These are phyloP conservation scores for Oscheius sp. DNA, from an alignment of 2,888 invertebrate genomes.

Conservation along the genomic window DNA sequence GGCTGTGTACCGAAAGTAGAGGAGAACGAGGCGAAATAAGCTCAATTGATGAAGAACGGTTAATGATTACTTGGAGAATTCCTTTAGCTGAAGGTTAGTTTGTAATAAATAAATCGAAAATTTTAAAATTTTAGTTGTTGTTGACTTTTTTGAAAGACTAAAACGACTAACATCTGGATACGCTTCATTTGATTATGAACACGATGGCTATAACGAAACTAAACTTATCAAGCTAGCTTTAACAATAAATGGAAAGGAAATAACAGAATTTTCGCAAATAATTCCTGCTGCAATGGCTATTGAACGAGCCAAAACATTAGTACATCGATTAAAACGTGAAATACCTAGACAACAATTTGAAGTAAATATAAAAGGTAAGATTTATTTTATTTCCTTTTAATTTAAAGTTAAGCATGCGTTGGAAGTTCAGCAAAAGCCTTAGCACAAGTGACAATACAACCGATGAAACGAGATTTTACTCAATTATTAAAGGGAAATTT, in stretches of 20 bases:
- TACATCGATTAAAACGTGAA: conserved; percentile 64
- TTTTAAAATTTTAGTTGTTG: conserved; percentile 80
- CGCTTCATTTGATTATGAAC: conserved; percentile 92
- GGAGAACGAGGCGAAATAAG: conserved; percentile 68
- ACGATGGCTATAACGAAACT: conserved; percentile 84
- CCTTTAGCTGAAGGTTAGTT: conserved; percentile 83
- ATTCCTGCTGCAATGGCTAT: conserved; percentile 61
- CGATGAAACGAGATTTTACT: conserved; percentile 68
- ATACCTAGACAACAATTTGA: conserved; percentile 71
- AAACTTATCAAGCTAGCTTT: conserved; percentile 85
- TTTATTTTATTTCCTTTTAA: background rate
- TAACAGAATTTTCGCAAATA: conserved; percentile 68
- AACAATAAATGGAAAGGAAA: conserved; percentile 79
- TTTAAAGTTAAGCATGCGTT: conserved; percentile 43
- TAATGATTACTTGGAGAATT: conserved; percentile 85
- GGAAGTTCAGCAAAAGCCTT: conserved; percentile 66
- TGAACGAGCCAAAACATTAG: conserved; percentile 61
- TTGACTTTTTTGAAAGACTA: conserved; percentile 89
- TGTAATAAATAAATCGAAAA: background rate
- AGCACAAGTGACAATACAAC: conserved; percentile 60
- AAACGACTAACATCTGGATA: conserved; percentile 92
- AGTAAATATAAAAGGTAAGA: conserved; percentile 54
- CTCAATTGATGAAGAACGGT: conserved; percentile 81
- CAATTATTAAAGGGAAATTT: conserved; percentile 68
- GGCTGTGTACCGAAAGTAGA: conserved; percentile 63